Evolutionary conservation across 1,140 invertebrate species (phyloP).

Genomic region (Drosophila pseudoobscura): DNA sequence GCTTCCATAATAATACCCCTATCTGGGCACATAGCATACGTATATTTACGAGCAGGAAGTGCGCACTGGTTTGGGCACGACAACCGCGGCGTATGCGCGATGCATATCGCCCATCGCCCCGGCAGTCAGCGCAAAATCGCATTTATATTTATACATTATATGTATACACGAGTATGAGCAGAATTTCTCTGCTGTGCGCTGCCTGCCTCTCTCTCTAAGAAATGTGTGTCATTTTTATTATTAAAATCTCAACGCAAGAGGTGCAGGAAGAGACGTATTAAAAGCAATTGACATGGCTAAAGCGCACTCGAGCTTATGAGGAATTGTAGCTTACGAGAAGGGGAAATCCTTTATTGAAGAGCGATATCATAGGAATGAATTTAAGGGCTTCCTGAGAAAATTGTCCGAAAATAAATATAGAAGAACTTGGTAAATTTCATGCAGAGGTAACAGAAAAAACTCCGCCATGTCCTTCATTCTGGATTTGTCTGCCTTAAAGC

Average conservation of each 20-base stretch:
- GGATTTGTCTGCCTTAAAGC: too few relatives aligned
- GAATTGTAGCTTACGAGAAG: too few relatives aligned
- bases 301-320: neutral
- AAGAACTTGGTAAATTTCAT: too few relatives aligned
- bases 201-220: slow-evolving; percentile 12
- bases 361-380: too few relatives aligned
- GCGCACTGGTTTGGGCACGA: slow-evolving; percentile 36
- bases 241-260: slow-evolving; percentile 55
- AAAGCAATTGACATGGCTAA: too few relatives aligned
- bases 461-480: too few relatives aligned
- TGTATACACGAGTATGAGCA: slow-evolving; percentile 4
- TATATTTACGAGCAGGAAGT: slow-evolving; percentile 72
- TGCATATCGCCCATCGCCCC: slow-evolving; percentile 31
- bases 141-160: slow-evolving; percentile 51
- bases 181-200: slow-evolving; percentile 35
- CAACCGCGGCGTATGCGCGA: slow-evolving; percentile 36
- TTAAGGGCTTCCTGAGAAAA: too few relatives aligned
- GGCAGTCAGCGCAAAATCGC: slow-evolving; percentile 54
- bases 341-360: too few relatives aligned
- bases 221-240: slow-evolving; percentile 81
- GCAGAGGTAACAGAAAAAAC: too few relatives aligned
- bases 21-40: slow-evolving; percentile 32
- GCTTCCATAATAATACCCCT: neutral
- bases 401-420: too few relatives aligned
- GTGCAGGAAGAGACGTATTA: neutral